phyloP scores from a whole-genome alignment of 2,797 vertebrate genomes.

The Sphenodon punctatus region DNA sequence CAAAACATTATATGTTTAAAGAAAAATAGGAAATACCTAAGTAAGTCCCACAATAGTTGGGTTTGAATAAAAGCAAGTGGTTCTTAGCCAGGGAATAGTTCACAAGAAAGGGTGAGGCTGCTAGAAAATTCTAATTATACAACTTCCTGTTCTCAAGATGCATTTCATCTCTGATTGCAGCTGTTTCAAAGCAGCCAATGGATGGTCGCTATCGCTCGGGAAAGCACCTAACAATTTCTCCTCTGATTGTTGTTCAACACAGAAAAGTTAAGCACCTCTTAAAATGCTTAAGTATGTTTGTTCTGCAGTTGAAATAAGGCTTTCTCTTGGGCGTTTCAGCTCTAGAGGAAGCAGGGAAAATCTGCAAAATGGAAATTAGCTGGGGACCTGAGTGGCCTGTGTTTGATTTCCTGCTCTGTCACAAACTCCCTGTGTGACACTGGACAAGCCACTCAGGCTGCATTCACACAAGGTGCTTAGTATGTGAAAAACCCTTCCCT shows the following conservation, averaged over 20 bases:
- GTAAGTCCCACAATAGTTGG: background rate
- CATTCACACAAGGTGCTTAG: too few relatives aligned
- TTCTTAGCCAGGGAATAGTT: slow-evolving; percentile 35
- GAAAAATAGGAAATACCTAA: slow-evolving; percentile 65
- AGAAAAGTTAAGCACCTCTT: slow-evolving; percentile 31
- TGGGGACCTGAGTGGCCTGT: too few relatives aligned
- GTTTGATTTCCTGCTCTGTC: slow-evolving; percentile 10
- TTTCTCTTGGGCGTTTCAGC: slow-evolving; percentile 49
- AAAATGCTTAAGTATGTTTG: slow-evolving; percentile 21
- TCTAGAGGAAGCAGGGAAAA: slow-evolving; percentile 10
- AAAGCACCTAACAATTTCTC: slow-evolving; percentile 36
- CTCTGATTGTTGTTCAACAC: background rate
- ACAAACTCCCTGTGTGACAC: too few relatives aligned
- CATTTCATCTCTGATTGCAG: slow-evolving; percentile 66
- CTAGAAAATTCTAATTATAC: slow-evolving; percentile 67
- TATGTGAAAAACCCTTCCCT: too few relatives aligned
- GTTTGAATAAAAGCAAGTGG: slow-evolving; percentile 54
- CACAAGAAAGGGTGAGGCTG: slow-evolving; percentile 68
- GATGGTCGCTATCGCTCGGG: slow-evolving; percentile 33
- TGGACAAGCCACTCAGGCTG: too few relatives aligned
- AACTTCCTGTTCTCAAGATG: slow-evolving; percentile 77
- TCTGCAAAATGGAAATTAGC: slow-evolving; percentile 29
- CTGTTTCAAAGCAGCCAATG: slow-evolving; percentile 64
- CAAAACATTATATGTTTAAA: background rate
- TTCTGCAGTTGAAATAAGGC: slow-evolving; percentile 41